Evolutionary conservation across 1,140 invertebrate genomes (phyloP).

Genomic region (Trissolcus basalis): DNA sequence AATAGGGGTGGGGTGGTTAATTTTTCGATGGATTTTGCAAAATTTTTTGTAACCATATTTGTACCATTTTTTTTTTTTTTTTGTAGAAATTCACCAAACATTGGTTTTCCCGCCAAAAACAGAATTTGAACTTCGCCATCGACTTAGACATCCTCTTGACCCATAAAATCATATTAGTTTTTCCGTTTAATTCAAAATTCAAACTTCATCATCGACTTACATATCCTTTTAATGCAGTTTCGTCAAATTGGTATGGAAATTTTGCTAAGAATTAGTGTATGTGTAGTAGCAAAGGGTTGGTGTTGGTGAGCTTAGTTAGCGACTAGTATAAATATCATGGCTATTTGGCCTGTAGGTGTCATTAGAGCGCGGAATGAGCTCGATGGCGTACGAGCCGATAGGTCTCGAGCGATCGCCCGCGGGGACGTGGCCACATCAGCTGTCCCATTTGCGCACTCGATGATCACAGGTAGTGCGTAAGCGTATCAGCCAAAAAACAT

Average conservation of each 20-base stretch:
- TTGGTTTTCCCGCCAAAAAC: too few relatives aligned
- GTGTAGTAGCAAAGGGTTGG: constrained; percentile 19
- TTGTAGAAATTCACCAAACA: too few relatives aligned
- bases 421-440: constrained; percentile 71
- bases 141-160: too few relatives aligned
- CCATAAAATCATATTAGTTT: too few relatives aligned
- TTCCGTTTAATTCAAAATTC: too few relatives aligned
- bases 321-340: constrained; percentile 72
- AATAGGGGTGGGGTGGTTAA: too few relatives aligned
- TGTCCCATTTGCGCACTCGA: constrained; percentile 69
- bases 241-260: constrained; percentile 25
- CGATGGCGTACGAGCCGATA: constrained; percentile 69
- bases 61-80: too few relatives aligned
- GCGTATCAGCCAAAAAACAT: constrained; percentile 24
- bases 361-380: constrained; percentile 70
- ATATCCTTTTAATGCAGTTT: too few relatives aligned
- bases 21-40: too few relatives aligned
- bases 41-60: too few relatives aligned
- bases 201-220: too few relatives aligned
- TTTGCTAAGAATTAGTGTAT: background rate
- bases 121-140: too few relatives aligned
- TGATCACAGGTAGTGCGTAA: constrained; percentile 53
- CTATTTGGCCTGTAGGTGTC: constrained; percentile 75
- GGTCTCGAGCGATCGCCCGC: constrained; percentile 71
- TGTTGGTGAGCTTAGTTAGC: constrained; percentile 68